Conservation (phyloP, 2,888 invertebrate species). For the Nebria brevicollis region DNA sequence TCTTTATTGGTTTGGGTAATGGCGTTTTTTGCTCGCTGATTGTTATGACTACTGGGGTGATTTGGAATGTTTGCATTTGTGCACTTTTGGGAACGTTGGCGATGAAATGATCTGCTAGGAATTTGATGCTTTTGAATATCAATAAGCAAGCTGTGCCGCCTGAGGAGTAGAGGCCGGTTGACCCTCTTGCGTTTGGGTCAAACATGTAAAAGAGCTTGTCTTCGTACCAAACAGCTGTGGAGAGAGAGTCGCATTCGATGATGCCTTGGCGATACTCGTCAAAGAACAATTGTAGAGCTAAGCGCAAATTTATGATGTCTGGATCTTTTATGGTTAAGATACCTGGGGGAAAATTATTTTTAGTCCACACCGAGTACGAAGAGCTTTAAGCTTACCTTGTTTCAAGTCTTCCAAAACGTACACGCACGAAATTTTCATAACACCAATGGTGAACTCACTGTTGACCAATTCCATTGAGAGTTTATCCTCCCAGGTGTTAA, state of each 20-base stretch:
- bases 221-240: constrained; percentile 69
- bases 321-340: constrained; percentile 62
- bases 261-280: constrained; percentile 67
- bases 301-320: constrained; percentile 53
- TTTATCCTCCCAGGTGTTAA: constrained; percentile 68
- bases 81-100: constrained; percentile 63
- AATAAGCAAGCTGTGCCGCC: constrained; percentile 66
- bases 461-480: constrained; percentile 62
- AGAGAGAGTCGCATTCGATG: constrained; percentile 61
- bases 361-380: too few species aligned
- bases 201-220: constrained; percentile 69
- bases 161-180: constrained; percentile 63
- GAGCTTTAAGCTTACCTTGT: constrained; percentile 59
- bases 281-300: constrained; percentile 69
- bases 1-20: constrained; percentile 24
- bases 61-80: constrained; percentile 62
- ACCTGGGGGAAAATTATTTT: constrained; percentile 53
- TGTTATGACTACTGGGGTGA: constrained; percentile 59
- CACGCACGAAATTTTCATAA: constrained; percentile 60
- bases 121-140: constrained; percentile 65
- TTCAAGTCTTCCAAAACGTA: constrained; percentile 61
- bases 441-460: constrained; percentile 62
- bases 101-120: constrained; percentile 66
- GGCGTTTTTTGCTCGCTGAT: constrained; percentile 51
- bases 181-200: constrained; percentile 66